These are phyloP conservation scores for Zaprionus tsacasi DNA, from an alignment of 1,140 invertebrate species.

Conservation along the genomic window DNA sequence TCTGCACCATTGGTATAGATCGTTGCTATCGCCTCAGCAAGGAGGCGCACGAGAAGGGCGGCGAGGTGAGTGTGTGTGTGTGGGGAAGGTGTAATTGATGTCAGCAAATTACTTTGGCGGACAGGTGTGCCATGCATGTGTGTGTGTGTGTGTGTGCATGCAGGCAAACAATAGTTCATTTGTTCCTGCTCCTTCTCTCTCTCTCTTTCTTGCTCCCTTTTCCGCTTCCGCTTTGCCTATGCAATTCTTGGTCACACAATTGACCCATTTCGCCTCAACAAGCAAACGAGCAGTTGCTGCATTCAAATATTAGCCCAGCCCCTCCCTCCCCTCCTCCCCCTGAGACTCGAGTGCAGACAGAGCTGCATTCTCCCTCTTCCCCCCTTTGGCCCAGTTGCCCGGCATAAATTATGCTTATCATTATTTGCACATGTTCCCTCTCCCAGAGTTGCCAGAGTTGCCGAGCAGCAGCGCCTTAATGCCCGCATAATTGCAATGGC, in stretches of 20 bases:
- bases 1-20: constrained; percentile 95
- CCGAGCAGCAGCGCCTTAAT: constrained; percentile 40
- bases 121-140: not conserved
- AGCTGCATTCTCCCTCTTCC: constrained; percentile 8
- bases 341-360: not conserved
- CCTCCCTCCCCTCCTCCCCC: not conserved
- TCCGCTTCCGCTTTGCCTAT: constrained; percentile 2
- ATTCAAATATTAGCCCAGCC: constrained; percentile 39
- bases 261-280: constrained; percentile 68
- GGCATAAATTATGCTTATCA: constrained; percentile 78
- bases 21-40: constrained; percentile 92
- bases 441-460: constrained; percentile 18
- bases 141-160: constrained; percentile 6
- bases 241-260: constrained; percentile 59
- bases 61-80: constrained; percentile 89
- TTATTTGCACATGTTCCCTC: constrained; percentile 73
- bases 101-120: constrained; percentile 39
- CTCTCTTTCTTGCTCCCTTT: not conserved
- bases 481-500: constrained; percentile 69
- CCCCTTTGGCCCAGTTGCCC: constrained; percentile 38
- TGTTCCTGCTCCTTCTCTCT: not conserved
- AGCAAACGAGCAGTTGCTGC: constrained; percentile 41
- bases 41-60: constrained; percentile 90
- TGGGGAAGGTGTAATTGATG: constrained; percentile 54
- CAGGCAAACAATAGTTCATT: constrained; percentile 22